Percentiles rank a stretch among this genome's conserved stretches.
Conservation (phyloP, 2,113 vertebrate species). For the Grantiella picta region DNA sequence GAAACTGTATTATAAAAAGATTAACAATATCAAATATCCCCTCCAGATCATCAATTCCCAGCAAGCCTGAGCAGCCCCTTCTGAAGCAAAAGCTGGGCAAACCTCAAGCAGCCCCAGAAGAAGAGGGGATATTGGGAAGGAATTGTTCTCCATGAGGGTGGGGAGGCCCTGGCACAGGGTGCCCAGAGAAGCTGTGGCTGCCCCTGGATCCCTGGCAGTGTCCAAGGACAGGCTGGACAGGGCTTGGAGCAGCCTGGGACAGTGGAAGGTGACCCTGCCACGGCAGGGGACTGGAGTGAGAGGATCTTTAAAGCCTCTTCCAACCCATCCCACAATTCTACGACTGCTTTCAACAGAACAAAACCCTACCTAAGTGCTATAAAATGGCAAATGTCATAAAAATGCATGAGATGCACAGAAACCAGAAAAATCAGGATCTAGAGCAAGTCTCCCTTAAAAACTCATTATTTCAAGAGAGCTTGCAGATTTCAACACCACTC, state of each 20-base stretch:
- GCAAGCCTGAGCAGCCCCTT: not conserved
- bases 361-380: not conserved
- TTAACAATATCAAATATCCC: not conserved
- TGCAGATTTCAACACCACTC: not conserved
- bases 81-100: not conserved
- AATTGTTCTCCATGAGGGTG: not conserved
- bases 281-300: not conserved
- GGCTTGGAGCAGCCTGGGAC: accelerated
- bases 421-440: not conserved
- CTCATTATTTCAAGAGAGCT: not conserved
- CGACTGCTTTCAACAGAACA: not conserved
- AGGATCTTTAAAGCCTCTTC: not conserved
- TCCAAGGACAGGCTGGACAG: accelerated
- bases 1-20: not conserved
- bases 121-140: not conserved
- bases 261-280: not conserved
- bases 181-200: not conserved
- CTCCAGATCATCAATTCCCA: not conserved
- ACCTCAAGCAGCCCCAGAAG: not conserved
- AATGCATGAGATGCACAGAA: accelerated
- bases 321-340: not conserved
- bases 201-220: not conserved
- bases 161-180: accelerated
- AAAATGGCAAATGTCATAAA: not conserved
- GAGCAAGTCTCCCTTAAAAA: not conserved